phyloP scores from a whole-genome alignment of 2,113 vertebrate species.

The Cyprinodon brontotheroides region DNA sequence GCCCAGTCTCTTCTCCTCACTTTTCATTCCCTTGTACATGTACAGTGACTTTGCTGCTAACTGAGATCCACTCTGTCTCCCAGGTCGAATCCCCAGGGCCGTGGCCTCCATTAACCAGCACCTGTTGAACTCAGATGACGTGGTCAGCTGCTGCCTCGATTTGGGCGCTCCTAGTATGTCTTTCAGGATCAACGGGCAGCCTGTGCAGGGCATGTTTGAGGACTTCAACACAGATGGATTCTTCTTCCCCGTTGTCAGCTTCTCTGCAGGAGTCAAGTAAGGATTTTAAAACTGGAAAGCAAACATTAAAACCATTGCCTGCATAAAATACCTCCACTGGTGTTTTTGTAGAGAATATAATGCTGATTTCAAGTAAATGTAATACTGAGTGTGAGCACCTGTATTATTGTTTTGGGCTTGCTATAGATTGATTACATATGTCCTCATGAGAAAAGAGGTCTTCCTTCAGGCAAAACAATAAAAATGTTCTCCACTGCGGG shows the following conservation, averaged over 20 bases:
- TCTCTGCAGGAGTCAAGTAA: constrained; percentile 97
- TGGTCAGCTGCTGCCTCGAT: constrained; percentile 97
- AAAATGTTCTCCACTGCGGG: too few relatives aligned
- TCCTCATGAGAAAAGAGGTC: too few relatives aligned
- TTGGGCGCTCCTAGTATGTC: constrained; percentile 95
- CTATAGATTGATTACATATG: too few relatives aligned
- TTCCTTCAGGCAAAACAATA: too few relatives aligned
- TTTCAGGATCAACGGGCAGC: constrained; percentile 97
- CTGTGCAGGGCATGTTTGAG: constrained; percentile 98
- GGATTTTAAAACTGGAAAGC: constrained; percentile 20
- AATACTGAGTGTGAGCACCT: too few relatives aligned
- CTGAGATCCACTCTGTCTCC: constrained; percentile 40
- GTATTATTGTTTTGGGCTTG: too few relatives aligned
- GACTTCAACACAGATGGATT: constrained; percentile 94
- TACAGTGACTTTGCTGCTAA: constrained; percentile 56
- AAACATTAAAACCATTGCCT: constrained; percentile 1
- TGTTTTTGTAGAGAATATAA: too few relatives aligned
- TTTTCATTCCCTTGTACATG: constrained; percentile 54
- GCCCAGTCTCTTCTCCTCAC: constrained; percentile 13
- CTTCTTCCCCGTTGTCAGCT: constrained; percentile 96
- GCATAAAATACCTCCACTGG: neutral
- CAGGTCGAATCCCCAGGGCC: constrained; percentile 90
- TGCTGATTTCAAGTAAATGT: too few relatives aligned
- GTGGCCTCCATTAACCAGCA: constrained; percentile 97
- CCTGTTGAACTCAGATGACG: constrained; percentile 91